These are phyloP conservation scores for Brachypteracias leptosomus DNA, from an alignment of 2,113 vertebrate genomes.

Conservation along the genomic window DNA sequence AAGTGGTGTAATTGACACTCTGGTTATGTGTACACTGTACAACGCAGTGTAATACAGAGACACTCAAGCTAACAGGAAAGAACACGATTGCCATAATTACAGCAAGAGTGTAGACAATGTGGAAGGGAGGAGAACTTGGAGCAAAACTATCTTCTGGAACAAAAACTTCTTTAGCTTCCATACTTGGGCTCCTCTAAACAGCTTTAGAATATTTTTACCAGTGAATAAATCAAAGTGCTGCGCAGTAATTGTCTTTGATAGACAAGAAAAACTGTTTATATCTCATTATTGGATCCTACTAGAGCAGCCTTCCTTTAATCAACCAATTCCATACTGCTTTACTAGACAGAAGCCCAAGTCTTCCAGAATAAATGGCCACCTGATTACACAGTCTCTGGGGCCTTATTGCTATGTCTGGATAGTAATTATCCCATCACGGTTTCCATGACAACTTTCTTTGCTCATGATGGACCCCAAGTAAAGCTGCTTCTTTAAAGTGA, in stretches of 20 bases:
- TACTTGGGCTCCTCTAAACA: neutral
- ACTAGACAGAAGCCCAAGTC: neutral
- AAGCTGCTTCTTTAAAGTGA: neutral
- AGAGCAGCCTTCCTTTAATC: conserved; percentile 3
- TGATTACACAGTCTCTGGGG: neutral
- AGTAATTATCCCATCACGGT: conserved; percentile 5
- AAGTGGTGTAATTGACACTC: conserved; percentile 23
- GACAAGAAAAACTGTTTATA: neutral
- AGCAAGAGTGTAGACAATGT: neutral
- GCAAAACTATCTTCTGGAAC: neutral
- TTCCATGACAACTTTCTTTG: conserved; percentile 39
- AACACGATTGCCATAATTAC: neutral
- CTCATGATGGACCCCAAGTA: neutral
- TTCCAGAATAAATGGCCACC: neutral
- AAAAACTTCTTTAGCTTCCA: conserved; percentile 4
- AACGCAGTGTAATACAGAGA: neutral
- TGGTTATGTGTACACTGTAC: neutral
- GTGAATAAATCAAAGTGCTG: neutral
- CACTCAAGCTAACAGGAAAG: neutral
- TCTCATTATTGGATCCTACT: neutral
- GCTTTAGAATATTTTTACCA: conserved; percentile 14
- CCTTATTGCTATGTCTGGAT: neutral
- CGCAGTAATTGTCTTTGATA: neutral
- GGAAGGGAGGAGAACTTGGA: conserved; percentile 1
- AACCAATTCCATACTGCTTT: neutral